These are phyloP conservation scores for Sitta carolinensis DNA, from an alignment of 2,797 vertebrate genomes.

Conservation along the genomic window DNA sequence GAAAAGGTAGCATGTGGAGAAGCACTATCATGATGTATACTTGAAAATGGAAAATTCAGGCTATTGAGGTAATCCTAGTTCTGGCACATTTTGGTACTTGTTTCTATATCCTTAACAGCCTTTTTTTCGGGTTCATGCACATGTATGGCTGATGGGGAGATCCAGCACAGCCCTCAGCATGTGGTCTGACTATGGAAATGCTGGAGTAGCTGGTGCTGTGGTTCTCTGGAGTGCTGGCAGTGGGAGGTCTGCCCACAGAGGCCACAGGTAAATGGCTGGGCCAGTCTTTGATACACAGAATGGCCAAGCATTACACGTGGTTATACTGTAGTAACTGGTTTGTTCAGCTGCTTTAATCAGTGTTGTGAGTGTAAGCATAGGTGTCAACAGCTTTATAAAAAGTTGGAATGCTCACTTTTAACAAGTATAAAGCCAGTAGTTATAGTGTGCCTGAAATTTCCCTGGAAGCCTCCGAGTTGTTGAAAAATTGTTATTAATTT, in stretches of 20 bases:
- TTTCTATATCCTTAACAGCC: neutral
- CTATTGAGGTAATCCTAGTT: neutral
- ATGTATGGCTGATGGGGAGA: accelerated
- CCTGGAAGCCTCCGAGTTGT: neutral
- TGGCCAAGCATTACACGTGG: neutral
- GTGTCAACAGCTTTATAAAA: neutral
- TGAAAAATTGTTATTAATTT: neutral
- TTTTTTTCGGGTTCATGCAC: neutral
- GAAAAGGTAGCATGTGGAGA: neutral
- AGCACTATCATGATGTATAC: neutral
- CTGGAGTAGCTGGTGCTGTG: neutral
- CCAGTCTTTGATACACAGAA: neutral
- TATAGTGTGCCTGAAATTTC: neutral
- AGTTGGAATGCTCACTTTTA: neutral
- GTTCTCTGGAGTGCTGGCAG: neutral
- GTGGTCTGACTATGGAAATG: neutral
- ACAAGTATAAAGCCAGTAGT: neutral
- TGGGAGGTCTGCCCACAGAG: neutral
- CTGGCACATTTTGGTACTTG: neutral
- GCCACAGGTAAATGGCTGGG: neutral
- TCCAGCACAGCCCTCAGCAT: accelerated
- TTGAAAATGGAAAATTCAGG: neutral
- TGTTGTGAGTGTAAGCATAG: neutral
- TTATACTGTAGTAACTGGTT: neutral
- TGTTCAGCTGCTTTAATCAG: neutral